phyloP scores from a whole-genome alignment of 2,113 vertebrate genomes.

The Mixornis gularis region DNA sequence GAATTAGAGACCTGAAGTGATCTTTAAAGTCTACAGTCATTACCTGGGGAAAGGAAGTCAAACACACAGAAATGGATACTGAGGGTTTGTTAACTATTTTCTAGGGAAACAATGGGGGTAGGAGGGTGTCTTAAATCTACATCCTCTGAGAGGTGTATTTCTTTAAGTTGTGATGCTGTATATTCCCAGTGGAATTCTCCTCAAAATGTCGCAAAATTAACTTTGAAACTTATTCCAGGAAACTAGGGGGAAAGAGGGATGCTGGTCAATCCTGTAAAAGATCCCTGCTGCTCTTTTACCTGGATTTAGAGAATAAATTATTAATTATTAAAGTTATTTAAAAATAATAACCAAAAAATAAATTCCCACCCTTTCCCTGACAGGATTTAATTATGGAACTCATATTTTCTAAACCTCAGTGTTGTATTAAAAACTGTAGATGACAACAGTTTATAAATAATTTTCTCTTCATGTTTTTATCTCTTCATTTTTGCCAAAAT shows the following conservation, averaged over 20 bases:
- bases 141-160: background rate
- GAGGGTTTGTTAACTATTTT: background rate
- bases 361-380: background rate
- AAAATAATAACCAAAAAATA: background rate
- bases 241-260: accelerated
- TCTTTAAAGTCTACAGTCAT: background rate
- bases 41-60: background rate
- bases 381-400: background rate
- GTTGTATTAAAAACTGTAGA: background rate
- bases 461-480: background rate
- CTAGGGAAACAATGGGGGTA: background rate
- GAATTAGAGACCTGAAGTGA: background rate
- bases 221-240: background rate
- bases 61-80: background rate
- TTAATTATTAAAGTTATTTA: background rate
- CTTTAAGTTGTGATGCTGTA: background rate
- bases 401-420: background rate
- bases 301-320: background rate
- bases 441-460: background rate
- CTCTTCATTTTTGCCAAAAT: background rate
- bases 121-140: background rate
- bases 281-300: background rate
- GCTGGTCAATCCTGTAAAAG: background rate
- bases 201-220: background rate
- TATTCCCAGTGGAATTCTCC: background rate